Percentiles rank a stretch among this genome's conserved stretches.
Conservation (phyloP, 1,140 invertebrate species). For the Scaptomyza pallida region DNA sequence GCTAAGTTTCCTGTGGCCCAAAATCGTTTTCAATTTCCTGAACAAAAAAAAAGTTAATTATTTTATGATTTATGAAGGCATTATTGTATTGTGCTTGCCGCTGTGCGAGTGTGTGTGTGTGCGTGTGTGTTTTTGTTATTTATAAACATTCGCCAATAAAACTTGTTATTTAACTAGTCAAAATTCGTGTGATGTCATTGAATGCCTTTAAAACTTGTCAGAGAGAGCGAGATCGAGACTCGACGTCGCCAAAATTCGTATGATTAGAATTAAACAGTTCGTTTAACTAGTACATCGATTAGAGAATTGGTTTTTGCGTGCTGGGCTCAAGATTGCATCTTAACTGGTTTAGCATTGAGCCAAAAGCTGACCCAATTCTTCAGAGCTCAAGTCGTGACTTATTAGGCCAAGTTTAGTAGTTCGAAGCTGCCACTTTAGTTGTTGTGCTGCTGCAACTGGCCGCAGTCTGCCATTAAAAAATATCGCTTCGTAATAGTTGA, state of each 20-base stretch:
- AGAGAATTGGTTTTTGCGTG: conserved; percentile 7
- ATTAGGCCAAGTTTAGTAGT: conserved; percentile 43
- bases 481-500: neutral
- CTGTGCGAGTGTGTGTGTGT: conserved; percentile 36
- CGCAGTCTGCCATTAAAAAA: too few species aligned
- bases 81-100: conserved; percentile 35
- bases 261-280: conserved; percentile 10
- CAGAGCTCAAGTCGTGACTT: conserved; percentile 57
- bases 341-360: conserved; percentile 37
- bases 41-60: conserved; percentile 76
- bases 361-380: conserved; percentile 60
- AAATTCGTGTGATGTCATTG: conserved; percentile 48
- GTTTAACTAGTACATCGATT: neutral
- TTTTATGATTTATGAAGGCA: conserved; percentile 80
- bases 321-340: conserved; percentile 17
- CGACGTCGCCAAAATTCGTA: conserved; percentile 70
- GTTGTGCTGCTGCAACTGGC: conserved; percentile 5
- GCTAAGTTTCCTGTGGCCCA: conserved; percentile 61
- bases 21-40: conserved; percentile 64
- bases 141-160: conserved; percentile 78
- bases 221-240: conserved; percentile 46
- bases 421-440: conserved; percentile 44
- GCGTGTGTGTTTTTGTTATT: conserved; percentile 56
- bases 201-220: conserved; percentile 41
- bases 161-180: conserved; percentile 66